These are phyloP conservation scores for Mesaphorura yosii DNA, from an alignment of 1,140 invertebrate genomes.

Conservation along the genomic window DNA sequence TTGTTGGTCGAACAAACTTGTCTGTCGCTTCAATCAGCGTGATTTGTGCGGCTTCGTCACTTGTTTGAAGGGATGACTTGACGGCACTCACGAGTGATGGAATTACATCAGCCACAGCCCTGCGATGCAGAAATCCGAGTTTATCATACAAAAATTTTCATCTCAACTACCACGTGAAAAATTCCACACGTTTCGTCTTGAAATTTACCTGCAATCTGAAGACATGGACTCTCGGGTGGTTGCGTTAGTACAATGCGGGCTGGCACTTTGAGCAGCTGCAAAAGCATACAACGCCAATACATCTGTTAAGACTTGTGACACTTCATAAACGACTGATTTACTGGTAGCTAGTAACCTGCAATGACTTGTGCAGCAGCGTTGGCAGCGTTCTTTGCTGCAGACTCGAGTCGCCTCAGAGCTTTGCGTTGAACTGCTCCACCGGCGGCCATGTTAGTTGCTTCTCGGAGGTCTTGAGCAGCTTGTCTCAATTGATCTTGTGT, in stretches of 20 bases:
- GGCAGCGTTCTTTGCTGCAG: constrained; percentile 74
- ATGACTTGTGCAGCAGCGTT: constrained; percentile 83
- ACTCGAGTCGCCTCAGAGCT: constrained; percentile 58
- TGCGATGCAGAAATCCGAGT: constrained; percentile 7
- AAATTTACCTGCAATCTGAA: constrained; percentile 21
- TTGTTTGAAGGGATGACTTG: constrained; percentile 56
- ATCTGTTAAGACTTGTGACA: no score
- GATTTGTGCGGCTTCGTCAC: constrained; percentile 61
- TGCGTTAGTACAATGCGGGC: constrained; percentile 54
- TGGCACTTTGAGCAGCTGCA: constrained; percentile 54
- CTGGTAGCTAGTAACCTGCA: no score
- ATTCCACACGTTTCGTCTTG: no score
- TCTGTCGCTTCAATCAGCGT: constrained; percentile 77
- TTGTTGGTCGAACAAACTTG: constrained; percentile 58
- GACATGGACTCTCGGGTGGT: constrained; percentile 29
- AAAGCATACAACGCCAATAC: no score
- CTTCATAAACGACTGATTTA: no score
- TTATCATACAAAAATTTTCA: no score
- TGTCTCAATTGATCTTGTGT: constrained; percentile 70
- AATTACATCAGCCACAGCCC: constrained; percentile 60
- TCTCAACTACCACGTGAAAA: no score
- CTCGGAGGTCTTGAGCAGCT: constrained; percentile 82
- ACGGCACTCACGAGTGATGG: constrained; percentile 70
- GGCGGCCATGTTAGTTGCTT: constrained; percentile 70
- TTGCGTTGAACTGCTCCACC: constrained; percentile 66